A percentile compares a stretch with the other conserved stretches of the same genome.
These are phyloP conservation scores for Galbula dea DNA, from an alignment of 2,113 vertebrate species.

Conservation along the genomic window DNA sequence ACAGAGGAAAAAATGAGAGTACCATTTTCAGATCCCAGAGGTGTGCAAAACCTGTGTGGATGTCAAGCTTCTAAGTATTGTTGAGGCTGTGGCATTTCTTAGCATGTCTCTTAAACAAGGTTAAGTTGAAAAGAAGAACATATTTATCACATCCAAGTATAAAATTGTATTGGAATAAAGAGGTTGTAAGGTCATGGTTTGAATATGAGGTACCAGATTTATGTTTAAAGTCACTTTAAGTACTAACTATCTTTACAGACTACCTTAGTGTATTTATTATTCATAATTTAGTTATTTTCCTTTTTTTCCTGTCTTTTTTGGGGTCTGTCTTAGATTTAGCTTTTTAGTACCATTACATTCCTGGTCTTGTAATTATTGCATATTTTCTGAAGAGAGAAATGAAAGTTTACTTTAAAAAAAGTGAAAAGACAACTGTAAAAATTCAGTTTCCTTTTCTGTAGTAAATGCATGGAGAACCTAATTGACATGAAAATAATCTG, in stretches of 20 bases:
- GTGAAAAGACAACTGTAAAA: not conserved
- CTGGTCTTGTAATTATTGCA: not conserved
- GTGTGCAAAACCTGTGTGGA: not conserved
- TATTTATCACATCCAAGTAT: not conserved
- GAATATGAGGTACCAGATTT: not conserved
- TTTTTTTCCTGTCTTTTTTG: not conserved
- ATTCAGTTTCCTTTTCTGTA: not conserved
- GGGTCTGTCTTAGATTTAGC: not conserved
- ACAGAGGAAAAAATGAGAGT: not conserved
- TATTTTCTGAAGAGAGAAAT: not conserved
- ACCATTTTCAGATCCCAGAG: not conserved
- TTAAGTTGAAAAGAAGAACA: not conserved
- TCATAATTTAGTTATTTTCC: not conserved
- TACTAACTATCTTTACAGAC: not conserved
- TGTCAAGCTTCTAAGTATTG: not conserved
- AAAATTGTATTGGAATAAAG: not conserved
- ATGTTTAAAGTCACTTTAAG: not conserved
- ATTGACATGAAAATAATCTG: constrained; percentile 19
- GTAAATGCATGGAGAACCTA: not conserved
- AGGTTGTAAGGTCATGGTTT: not conserved
- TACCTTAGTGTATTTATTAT: not conserved
- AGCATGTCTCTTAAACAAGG: not conserved
- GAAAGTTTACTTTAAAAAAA: not conserved
- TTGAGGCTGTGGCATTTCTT: not conserved
- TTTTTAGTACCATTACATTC: not conserved